Base-by-base conservation (phyloP, 2,797 vertebrate species). In the Macrochelys suwanniensis region DNA sequence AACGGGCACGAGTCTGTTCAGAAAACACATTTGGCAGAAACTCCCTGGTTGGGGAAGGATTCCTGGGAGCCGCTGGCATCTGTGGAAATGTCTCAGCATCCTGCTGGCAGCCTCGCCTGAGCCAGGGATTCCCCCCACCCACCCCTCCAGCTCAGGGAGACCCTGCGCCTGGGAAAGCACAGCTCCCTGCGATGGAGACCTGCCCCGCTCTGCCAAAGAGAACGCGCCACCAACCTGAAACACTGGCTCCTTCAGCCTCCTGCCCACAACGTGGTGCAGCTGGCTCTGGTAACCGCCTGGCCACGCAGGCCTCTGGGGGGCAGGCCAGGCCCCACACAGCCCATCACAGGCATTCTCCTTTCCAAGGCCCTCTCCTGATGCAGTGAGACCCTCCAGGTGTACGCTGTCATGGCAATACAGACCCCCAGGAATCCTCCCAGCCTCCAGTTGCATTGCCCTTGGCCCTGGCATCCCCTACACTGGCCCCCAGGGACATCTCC, bases 11-110 rank as follows among this genome's bases (percentile, higher is more conserved):
- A 21, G 65, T 33, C 49, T 42, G 13, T 61, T 68, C 76, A 76
- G 87, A 92, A 49, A 37, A 12, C 25, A 45, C 57, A 59, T 42
- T 23, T 71, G 77, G 84, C 65, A 65, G 88, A 54, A 91, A 77
- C 6, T 33, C 54, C 94, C 53, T 21, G 1, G 0, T 16, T 0
- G 1, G 33, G 33, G 25, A 87, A 0, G 0, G 85, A n/a, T 57
- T 89, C 91, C 74, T 1, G 1, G 65, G 80, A 91, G 47, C 45
- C 0, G 3, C 19, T 61, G 82, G 42, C 7, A 0, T 88, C 68
- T n/a, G 65, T 5, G 51, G 83, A 19, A 23, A 49, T 3, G 28
- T 47, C 80, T 57, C 33, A 31, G 71, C 65, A 68, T 49, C 26
- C 61, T 37, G 47, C 84, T 21, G 7, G 77, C 79, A 92, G 51